These are phyloP conservation scores for Oryzias sinensis DNA, from an alignment of 2,797 vertebrate genomes.

Conservation along the genomic window DNA sequence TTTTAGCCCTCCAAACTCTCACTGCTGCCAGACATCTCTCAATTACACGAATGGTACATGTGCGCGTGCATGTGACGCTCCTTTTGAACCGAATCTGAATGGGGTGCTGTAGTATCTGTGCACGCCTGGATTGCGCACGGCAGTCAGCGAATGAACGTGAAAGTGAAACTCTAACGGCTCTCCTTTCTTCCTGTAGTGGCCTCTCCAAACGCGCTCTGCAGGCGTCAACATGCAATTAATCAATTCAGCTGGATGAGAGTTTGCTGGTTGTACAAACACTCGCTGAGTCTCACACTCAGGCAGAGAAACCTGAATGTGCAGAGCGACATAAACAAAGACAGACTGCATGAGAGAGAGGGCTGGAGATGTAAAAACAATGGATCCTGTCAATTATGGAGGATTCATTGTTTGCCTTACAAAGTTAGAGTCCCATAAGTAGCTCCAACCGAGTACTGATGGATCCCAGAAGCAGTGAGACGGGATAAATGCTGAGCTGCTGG, in stretches of 20 bases:
- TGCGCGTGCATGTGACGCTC: slow-evolving; percentile 7
- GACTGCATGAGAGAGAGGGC: background rate
- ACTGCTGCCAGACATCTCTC: slow-evolving; percentile 60
- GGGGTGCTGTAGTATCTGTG: slow-evolving; percentile 20
- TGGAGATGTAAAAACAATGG: slow-evolving; percentile 32
- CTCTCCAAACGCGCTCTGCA: slow-evolving; percentile 61
- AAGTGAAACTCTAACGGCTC: slow-evolving; percentile 66
- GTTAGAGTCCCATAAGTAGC: slow-evolving; percentile 40
- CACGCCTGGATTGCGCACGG: slow-evolving; percentile 1
- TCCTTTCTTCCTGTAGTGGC: slow-evolving; percentile 53
- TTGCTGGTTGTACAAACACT: slow-evolving; percentile 54
- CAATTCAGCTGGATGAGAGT: slow-evolving; percentile 68
- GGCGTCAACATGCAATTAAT: slow-evolving; percentile 75
- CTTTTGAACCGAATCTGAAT: slow-evolving; percentile 28
- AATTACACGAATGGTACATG: slow-evolving; percentile 36
- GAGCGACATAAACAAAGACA: slow-evolving; percentile 14
- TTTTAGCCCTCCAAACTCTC: slow-evolving; percentile 62
- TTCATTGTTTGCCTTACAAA: slow-evolving; percentile 46
- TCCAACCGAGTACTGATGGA: slow-evolving; percentile 29
- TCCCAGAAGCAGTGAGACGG: slow-evolving; percentile 12
- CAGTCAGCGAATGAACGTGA: slow-evolving; percentile 45
- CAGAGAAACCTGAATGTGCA: background rate
- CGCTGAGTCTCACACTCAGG: slow-evolving; percentile 25
- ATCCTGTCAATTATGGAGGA: slow-evolving; percentile 49
- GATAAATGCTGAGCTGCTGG: slow-evolving; percentile 21